These are phyloP conservation scores for Eupsittula cactorum DNA, from an alignment of 2,113 vertebrate genomes.

Conservation along the genomic window DNA sequence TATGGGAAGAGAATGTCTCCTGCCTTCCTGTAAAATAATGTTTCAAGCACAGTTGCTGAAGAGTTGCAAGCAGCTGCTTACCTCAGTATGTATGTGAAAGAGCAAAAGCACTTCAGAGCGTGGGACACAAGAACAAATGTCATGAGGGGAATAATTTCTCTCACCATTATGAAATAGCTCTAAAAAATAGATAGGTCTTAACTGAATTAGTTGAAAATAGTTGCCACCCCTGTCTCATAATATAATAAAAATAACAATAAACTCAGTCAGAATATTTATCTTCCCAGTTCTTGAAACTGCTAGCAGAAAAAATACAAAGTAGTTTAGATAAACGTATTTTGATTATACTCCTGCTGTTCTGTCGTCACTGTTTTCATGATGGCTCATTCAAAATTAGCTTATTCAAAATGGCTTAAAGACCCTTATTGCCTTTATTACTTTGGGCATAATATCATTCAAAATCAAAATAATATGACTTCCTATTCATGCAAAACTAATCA, in stretches of 20 bases:
- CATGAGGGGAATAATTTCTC: background rate
- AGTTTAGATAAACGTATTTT: background rate
- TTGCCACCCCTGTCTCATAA: background rate
- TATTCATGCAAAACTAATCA: background rate
- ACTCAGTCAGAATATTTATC: background rate
- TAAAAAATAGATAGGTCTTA: background rate
- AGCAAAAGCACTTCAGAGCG: background rate
- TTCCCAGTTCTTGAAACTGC: background rate
- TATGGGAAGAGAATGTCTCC: background rate
- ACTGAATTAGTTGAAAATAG: background rate
- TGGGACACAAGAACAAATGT: background rate
- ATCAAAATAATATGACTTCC: background rate
- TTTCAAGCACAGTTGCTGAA: constrained; percentile 6
- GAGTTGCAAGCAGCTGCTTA: background rate
- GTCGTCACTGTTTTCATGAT: background rate
- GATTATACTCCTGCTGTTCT: background rate
- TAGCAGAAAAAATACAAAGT: background rate
- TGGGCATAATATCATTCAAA: background rate
- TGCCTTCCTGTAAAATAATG: constrained; percentile 11
- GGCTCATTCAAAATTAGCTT: background rate
- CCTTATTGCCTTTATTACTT: background rate
- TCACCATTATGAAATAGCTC: background rate
- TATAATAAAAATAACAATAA: background rate
- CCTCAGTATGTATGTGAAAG: background rate
- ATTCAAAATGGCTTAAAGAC: background rate